Conservation (phyloP, 2,113 vertebrate species). For the Alethe castanea region DNA sequence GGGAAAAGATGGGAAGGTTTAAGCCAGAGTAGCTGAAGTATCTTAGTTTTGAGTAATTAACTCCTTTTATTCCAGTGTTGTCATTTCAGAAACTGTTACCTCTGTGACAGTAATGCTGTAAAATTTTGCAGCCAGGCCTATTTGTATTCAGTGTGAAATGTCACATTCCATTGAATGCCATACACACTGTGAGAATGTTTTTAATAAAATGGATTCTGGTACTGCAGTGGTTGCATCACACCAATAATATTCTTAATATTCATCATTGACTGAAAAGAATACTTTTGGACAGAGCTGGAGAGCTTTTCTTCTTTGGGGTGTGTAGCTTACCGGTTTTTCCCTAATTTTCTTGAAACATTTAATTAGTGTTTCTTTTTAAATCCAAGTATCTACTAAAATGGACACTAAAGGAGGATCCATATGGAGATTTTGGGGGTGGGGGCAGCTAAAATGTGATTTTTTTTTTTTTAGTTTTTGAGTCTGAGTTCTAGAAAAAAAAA, state of each 20-base stretch:
- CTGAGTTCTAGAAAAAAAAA: background rate
- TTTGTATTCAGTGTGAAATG: background rate
- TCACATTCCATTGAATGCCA: background rate
- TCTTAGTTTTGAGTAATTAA: background rate
- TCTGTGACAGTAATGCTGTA: background rate
- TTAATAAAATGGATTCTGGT: background rate
- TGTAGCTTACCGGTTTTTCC: fast-evolving
- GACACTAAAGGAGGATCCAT: background rate
- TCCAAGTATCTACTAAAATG: background rate
- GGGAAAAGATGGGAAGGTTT: background rate
- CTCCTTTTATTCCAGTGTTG: background rate
- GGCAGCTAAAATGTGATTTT: background rate
- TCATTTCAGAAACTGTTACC: background rate
- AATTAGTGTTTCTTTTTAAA: background rate
- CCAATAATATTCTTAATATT: background rate
- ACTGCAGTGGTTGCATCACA: background rate
- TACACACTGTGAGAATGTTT: background rate
- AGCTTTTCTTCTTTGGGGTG: background rate
- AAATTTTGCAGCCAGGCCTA: background rate
- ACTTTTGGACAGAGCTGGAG: background rate
- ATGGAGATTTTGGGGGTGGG: no score
- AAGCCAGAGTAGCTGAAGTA: background rate
- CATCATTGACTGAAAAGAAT: background rate
- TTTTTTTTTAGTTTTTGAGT: background rate
- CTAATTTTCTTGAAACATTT: background rate